Base-by-base conservation (phyloP, 2,888 invertebrate genomes). In the Temnothorax ravouxi region DNA sequence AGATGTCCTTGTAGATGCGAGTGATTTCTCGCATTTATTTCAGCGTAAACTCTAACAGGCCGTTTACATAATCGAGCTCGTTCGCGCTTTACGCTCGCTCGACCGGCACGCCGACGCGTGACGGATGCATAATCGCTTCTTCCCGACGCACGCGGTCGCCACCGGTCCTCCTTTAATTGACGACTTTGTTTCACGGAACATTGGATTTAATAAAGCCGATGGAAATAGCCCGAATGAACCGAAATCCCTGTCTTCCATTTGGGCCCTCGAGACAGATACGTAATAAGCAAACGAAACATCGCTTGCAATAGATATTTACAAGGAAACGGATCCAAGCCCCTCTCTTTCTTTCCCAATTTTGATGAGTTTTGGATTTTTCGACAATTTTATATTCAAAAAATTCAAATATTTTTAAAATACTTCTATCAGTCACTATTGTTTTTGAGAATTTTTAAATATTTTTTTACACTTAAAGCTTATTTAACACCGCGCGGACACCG, bases 11-110 rank as follows among this genome's bases (percentile, higher is more conserved):
- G 38, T 21, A 71, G 15, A 29, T 54, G 5, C 25, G 21, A 50
- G 11, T 41, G 15, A n/a, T n/a, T n/a, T n/a, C n/a, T n/a, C 41
- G 44, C 71, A 79, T 77, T 69, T 56, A 25, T 69, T 15, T 77
- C 69, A 54, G 66, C 5, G 54, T 4, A 29, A n/a, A 79, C 13
- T 62, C 2, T 56, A 69, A 56, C 56, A 11, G 2, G 18, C 15
- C 21, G 21, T 56, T 79, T 79, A 71, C 44, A 34, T 79, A 79
- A 79, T 71, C 77, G 44, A 69, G 29, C 13, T 21, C 71, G 41
- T 69, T 77, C 44, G 56, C 72, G 41, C n/a, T 56, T 69, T 56
- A 71, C 21, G 54, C n/a, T 77, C 29, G 25, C 41, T 77, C 54
- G 67, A 66, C 25, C 6, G 25, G 13, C 47, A 75, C 75, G 50